A percentile compares a stretch with the other conserved stretches of the same genome.
These are phyloP conservation scores for Dendronephthya gigantea DNA, from an alignment of 64 coral and sea anemone genomes.

Conservation along the genomic window DNA sequence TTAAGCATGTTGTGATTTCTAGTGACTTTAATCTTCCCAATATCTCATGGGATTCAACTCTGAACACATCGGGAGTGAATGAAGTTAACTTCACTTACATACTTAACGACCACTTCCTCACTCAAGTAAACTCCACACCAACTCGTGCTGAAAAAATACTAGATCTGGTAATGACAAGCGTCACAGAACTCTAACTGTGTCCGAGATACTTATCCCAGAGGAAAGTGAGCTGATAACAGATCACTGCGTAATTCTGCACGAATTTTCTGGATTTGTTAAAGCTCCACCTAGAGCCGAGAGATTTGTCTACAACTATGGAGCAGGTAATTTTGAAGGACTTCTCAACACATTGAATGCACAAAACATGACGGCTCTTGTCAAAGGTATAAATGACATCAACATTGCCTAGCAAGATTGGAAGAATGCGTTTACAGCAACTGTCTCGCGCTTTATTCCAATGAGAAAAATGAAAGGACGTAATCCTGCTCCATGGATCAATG, in stretches of 20 bases:
- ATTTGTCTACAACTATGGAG: constrained; percentile 19
- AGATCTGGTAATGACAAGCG: constrained; percentile 34
- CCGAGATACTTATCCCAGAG: not conserved
- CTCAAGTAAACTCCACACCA: constrained; percentile 17
- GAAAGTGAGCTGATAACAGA: constrained; percentile 8
- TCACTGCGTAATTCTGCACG: not conserved
- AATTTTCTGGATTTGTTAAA: constrained; percentile 1
- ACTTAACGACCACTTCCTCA: constrained; percentile 18
- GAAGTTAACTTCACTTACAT: constrained; percentile 2
- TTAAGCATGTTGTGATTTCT: not conserved
- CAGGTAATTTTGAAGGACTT: constrained; percentile 26
- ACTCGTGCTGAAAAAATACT: constrained; percentile 14
- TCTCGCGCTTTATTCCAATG: constrained; percentile 24
- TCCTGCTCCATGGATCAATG: constrained; percentile 38
- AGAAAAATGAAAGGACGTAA: constrained; percentile 40
- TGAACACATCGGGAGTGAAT: not conserved
- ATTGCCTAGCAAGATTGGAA: constrained; percentile 36
- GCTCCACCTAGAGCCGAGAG: constrained; percentile 1
- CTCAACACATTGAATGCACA: not conserved
- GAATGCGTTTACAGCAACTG: constrained; percentile 32
- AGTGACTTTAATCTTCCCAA: not conserved
- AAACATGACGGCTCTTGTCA: not conserved
- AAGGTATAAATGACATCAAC: constrained; percentile 26
- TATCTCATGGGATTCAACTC: not conserved
- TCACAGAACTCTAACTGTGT: constrained; percentile 16